Conservation (phyloP, 92 coral and sea anemone genomes). For the Metridium senile region DNA sequence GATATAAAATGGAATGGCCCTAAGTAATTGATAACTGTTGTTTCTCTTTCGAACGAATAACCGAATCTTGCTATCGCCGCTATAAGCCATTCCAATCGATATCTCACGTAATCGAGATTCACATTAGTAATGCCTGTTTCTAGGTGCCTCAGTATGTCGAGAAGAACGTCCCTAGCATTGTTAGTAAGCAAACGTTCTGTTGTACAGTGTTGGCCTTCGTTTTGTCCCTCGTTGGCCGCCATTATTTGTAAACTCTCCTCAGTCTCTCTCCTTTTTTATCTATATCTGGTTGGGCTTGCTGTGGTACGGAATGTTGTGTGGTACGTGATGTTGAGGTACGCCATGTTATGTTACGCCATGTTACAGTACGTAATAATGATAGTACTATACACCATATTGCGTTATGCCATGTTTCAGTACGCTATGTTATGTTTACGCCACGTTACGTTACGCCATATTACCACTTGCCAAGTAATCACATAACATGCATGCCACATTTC, state of each 20-base stretch:
- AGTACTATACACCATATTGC: too few species aligned
- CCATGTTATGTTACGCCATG: neutral
- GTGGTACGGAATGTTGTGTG: neutral
- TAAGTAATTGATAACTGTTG: slow-evolving; percentile 9
- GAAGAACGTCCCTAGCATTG: slow-evolving; percentile 55
- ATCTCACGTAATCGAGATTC: slow-evolving; percentile 19
- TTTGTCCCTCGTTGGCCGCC: slow-evolving; percentile 43
- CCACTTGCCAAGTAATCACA: neutral
- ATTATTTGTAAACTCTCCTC: neutral
- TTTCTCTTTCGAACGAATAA: slow-evolving; percentile 21
- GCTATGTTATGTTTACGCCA: slow-evolving; percentile 2
- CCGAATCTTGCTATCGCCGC: slow-evolving; percentile 43
- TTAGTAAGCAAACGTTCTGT: slow-evolving; percentile 37
- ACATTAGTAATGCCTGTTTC: slow-evolving; percentile 15
- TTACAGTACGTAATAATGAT: neutral
- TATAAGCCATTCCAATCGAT: slow-evolving; percentile 44
- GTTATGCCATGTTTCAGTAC: too few species aligned
- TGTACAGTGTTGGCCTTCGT: slow-evolving; percentile 48
- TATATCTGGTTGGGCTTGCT: neutral
- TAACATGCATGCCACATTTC: neutral
- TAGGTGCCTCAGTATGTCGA: slow-evolving; percentile 34
- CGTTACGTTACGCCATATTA: slow-evolving; percentile 10
- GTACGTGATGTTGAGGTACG: neutral
- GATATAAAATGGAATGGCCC: too few species aligned
- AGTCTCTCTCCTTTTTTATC: neutral